Base-by-base conservation (phyloP, 2,888 invertebrate species). In the Dyspetes luteomarginatus region DNA sequence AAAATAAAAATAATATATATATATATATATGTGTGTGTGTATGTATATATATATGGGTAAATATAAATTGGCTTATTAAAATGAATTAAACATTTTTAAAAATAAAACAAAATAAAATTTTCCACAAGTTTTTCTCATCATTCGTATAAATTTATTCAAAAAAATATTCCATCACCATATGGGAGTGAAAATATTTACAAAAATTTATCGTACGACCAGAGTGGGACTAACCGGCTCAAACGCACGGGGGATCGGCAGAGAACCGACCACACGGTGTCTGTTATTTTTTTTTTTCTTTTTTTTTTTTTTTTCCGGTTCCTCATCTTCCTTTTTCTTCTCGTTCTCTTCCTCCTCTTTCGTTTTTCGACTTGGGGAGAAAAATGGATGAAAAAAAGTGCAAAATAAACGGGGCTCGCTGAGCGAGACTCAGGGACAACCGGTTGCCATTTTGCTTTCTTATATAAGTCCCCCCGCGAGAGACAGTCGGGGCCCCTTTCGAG, bases 321-420 rank as follows among this genome's bases (percentile, higher is more conserved):
- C 43, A n/a, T 26, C 58, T 68, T 50, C 30, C 52, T 67, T 62
- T 64, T 69, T 41, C 67, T 67, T 65, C 56, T 75, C 26, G 62
- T 50, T 52, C 75, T 76, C 76, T 72, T 78, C 68, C 77, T 77
- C 71, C 48, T 81, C 79, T 75, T 79, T 83, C 71, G 76, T n/a
- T 69, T n/a, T 58, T 82, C 74, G 78, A 83, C 81, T 82, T 80
- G 68, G 73, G 64, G 73, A 87, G 89, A 90, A 90, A 91, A 91
- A 91, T 90, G 90, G 90, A 90, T 91, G n/a, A n/a, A 91, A 90
- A 91, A 91, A 91, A 90, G 90, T 87, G 88, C 90, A 90, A 91
- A n/a, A 91, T 90, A 91, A 91, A 90, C 89, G 88, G 86, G 86
- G 88, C 89, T 89, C 88, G 88, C 86, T 17, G 48, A 17, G 81